Base-by-base conservation (phyloP, 92 coral and sea anemone species). In the Epizoanthus ramosus region DNA sequence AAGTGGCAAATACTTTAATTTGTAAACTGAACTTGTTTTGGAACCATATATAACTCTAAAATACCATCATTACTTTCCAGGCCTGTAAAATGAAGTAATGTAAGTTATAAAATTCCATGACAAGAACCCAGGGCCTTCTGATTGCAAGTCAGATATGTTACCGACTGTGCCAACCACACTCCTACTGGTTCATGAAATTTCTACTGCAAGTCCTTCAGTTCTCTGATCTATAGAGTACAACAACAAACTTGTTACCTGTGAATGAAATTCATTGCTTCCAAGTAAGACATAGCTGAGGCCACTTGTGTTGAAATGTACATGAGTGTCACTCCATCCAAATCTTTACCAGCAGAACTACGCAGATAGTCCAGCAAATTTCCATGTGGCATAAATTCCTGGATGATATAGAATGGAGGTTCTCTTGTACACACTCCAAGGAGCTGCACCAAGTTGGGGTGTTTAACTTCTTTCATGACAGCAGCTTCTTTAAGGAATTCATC, bases 401-500 rank as follows among this genome's bases (percentile, higher is more conserved):
- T 81, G 79, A 97, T 97, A 68, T 97, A 97, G 64, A 97, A 90
- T 3, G 99, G 99, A 12, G 99, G 98, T 56, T 97, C 99, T 50
- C 99, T 87, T 17, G 99, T 97, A 71, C 99, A 97, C 17, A 94
- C 99, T 3, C 99, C 99, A 15, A 97, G 72, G 14, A 97, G 89
- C 76, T 97, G 99, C 22, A 97, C 99, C 67, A 97, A 87, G 65
- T 93, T 83, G 53, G 92, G 92, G 69, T 97, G 99, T 54, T 89
- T 92, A 33, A 97, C 89, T 76, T 87, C 92, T 83, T 97, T 97
- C 99, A 97, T 97, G 21, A 94, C 95, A 17, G 92, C 73, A 14
- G 99, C 99, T 81, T 97, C 99, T 79, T 93, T 92, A 16, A 94
- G 88, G 82, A 97, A 97, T 68, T 97, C 99, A 73, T 97, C 98